Base-by-base conservation (phyloP, 2,113 vertebrate species). In the Gambusia holbrooki region DNA sequence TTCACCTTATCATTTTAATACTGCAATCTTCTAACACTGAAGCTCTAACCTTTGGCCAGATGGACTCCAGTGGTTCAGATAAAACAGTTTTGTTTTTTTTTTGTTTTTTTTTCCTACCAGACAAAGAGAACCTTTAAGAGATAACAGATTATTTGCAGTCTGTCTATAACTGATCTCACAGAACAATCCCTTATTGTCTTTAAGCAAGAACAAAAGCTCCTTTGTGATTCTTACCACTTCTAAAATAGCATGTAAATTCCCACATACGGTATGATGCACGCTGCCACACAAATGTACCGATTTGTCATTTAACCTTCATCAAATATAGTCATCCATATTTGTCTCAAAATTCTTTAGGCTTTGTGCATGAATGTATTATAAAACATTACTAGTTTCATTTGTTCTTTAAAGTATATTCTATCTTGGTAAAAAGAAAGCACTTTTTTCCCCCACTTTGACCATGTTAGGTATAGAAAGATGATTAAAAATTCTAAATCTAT, bases 201-300 rank as follows among this genome's bases (percentile, higher is more conserved):
- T n/a, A 37, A 30, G n/a, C 33, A 60, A 58, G 66, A 85, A 90
- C 89, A 92, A 83, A 73, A 51, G 79, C 28, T 61, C 45, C 69
- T 80, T 85, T 90, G 83, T 90, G 28, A 13, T 25, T 22, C 42
- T 35, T 33, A 40, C 62, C 27, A 25, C 69, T 71, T 63, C 32
- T 54, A 58, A 79, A 63, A 62, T 77, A 37, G 74, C 61, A 7
- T 32, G 48, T 10, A 25, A 58, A 54, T 54, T 22, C 28, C 29
- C 6, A 76, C 27, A 71, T 22, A 37, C 10, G 11, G 10, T 2
- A 11, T 37, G 35, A 33, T 42, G 51, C 22, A 48, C 45, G 25
- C 9, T 2, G 11, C 1, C 60, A 66, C 64, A 42, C 35, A 72
- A 5, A 3, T 33, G 5, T 14, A 27, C 64, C 14, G 3, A 40